A percentile compares a stretch with the other conserved stretches of the same genome.
Conservation (phyloP, 2,888 invertebrate species). For the Harmothoe impar region DNA sequence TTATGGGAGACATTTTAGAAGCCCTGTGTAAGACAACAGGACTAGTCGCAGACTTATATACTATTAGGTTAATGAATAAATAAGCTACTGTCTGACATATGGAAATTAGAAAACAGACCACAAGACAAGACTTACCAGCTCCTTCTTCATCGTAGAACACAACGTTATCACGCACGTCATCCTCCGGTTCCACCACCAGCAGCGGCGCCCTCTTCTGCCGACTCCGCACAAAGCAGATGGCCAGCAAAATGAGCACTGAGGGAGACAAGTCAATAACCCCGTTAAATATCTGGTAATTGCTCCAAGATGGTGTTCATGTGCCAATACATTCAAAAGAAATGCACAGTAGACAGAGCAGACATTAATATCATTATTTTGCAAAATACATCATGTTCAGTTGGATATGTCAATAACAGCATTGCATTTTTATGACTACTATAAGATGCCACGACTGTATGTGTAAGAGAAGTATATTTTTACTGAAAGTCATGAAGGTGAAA, state of each 20-base stretch:
- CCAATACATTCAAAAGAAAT: background rate
- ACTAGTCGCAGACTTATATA: background rate
- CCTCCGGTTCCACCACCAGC: constrained; percentile 97
- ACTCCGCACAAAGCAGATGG: constrained; percentile 3
- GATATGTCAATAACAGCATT: background rate
- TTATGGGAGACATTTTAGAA: background rate
- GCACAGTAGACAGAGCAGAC: background rate
- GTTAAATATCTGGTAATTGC: background rate
- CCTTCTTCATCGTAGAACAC: constrained; percentile 99
- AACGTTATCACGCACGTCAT: constrained; percentile 99
- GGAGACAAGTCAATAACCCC: background rate
- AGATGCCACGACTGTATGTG: background rate
- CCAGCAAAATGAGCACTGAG: constrained; percentile 67
- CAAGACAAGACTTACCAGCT: constrained; percentile 88
- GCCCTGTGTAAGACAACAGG: background rate
- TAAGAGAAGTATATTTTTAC: background rate
- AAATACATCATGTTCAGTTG: background rate
- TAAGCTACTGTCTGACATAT: no score
- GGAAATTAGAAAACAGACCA: background rate
- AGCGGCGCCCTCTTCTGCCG: constrained; percentile 93
- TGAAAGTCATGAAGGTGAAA: background rate
- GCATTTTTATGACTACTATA: background rate
- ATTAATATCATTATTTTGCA: background rate
- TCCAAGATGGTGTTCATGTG: background rate
- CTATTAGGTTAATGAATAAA: background rate